phyloP scores from a whole-genome alignment of 2,113 vertebrate species.

The Channa maculata region DNA sequence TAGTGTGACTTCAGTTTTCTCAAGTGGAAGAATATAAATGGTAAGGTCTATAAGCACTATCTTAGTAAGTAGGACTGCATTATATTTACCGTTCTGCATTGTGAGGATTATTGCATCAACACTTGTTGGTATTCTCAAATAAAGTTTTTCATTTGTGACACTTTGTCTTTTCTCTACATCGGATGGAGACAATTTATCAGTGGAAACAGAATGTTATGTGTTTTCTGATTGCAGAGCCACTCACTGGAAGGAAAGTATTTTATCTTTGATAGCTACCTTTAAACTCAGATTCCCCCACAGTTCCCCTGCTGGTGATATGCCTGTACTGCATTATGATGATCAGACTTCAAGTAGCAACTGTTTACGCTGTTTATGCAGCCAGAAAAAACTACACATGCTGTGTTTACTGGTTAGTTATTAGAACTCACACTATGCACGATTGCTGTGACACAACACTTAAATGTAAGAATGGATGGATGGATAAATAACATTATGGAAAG shows the following conservation, averaged over 20 bases:
- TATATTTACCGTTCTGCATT: conserved; percentile 82
- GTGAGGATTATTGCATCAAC: conserved; percentile 83
- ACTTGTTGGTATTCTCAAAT: conserved; percentile 84
- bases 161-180: conserved; percentile 60
- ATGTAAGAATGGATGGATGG: conserved; percentile 30
- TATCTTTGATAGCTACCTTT: too few species aligned
- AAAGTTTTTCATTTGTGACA: conserved; percentile 86
- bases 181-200: not conserved
- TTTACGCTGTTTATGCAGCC: too few species aligned
- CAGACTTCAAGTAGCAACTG: not conserved
- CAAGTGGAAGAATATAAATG: conserved; percentile 70
- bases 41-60: conserved; percentile 76
- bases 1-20: conserved; percentile 77
- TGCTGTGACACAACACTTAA: not conserved
- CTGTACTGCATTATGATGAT: not conserved
- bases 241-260: not conserved
- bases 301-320: conserved; percentile 50
- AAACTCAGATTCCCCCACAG: not conserved
- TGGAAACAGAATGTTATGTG: not conserved
- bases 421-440: not conserved
- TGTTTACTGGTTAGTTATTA: not conserved
- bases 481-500: not conserved
- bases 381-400: not conserved
- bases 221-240: not conserved
- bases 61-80: conserved; percentile 81